Base-by-base conservation (phyloP, 2,888 invertebrate genomes). In the Leistus spinibarbis region DNA sequence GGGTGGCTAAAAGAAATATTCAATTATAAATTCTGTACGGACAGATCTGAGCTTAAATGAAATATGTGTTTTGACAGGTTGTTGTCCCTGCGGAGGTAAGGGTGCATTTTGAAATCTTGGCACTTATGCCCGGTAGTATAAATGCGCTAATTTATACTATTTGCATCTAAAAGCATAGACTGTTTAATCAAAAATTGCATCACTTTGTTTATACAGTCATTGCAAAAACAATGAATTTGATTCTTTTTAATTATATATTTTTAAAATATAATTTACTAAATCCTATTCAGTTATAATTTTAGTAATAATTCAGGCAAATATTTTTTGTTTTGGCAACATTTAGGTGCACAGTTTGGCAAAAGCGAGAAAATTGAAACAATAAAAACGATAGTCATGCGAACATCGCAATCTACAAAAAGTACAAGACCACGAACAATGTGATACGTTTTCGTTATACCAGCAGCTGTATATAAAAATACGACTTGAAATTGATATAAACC, bases 401-500 rank as follows among this genome's bases (percentile, higher is more conserved):
- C 40, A 40, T 40, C 40, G 1, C 40, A 40, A 5, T 40, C 4
- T 40, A 40, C 40, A 40, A 40, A 40, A 40, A 7, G 40, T 40
- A 40, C 40, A 40, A 40, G 40, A 40, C 40, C 40, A 40, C n/a
- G n/a, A n/a, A 40, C 40, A 64, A 64, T 23, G 64, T 27, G 23
- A 60, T 60, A 60, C 17, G 10, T 13, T 60, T 60, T 60, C 60
- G 19, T 13, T 5, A 19, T 60, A 60, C 60, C 20, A 60, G 17
- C 54, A 54, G 19, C 60, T 60, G 20, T 60, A 60, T 60, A 20
- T 60, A 60, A 19, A 60, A 22, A 60, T 77, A 76, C 75, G 72
- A 64, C 74, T 40, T 76, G 69, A 78, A 81, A 81, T 81, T 80
- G 80, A 80, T 81, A 80, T 79, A 80, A 79, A 79, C 79, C 80